phyloP scores from a whole-genome alignment of 2,797 vertebrate genomes.

The Prionace glauca region DNA sequence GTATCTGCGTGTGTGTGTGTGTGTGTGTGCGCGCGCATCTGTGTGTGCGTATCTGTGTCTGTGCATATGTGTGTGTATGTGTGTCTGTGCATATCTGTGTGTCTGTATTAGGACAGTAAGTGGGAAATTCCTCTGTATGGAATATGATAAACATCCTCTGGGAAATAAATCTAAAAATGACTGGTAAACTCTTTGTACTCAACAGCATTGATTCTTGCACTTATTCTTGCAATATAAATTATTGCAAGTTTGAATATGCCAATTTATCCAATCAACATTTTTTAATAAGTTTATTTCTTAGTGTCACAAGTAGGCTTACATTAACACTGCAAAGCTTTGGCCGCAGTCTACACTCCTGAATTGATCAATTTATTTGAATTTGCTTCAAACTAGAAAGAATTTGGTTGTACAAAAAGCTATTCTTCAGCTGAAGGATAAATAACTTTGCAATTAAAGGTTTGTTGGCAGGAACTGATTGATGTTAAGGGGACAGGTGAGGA shows the following conservation, averaged over 20 bases:
- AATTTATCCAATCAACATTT: background rate
- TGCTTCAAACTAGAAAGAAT: background rate
- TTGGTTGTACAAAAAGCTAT: background rate
- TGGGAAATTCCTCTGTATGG: background rate
- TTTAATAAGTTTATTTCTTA: too few species aligned
- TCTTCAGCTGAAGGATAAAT: background rate
- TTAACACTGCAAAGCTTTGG: background rate
- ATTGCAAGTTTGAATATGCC: background rate
- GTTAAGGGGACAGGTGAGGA: background rate
- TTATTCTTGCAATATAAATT: background rate
- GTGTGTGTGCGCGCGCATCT: too few species aligned
- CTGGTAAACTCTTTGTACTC: background rate
- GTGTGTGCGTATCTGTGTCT: too few species aligned
- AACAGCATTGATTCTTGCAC: background rate
- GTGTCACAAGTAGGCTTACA: too few species aligned
- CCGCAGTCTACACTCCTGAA: background rate
- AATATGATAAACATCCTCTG: background rate
- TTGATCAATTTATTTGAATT: background rate
- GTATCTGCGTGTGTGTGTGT: too few species aligned
- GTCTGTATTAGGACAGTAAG: too few species aligned
- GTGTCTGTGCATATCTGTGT: too few species aligned
- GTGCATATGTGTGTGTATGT: too few species aligned
- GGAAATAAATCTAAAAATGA: background rate
- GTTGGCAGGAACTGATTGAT: background rate
- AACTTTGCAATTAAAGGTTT: background rate